Evolutionary conservation across 2,797 vertebrate species (phyloP).

Genomic region (Spheniscus humboldti): DNA sequence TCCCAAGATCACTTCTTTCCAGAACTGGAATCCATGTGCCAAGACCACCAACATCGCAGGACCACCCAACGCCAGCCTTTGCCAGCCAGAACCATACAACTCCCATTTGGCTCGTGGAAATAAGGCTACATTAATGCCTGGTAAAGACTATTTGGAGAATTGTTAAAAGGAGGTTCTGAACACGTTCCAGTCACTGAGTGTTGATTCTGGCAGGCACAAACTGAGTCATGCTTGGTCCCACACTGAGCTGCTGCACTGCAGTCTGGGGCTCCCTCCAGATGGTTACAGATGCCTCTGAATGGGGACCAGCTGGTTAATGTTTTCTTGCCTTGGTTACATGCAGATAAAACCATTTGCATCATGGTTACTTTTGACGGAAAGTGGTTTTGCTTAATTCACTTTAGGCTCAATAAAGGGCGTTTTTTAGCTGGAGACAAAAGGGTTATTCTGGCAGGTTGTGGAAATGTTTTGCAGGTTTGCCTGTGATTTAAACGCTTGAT

Average conservation of each 20-base stretch:
- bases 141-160: slow-evolving; percentile 22
- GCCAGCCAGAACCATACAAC: slow-evolving; percentile 8
- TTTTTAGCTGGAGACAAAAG: slow-evolving; percentile 28
- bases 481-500: neutral
- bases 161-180: slow-evolving; percentile 41
- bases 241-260: slow-evolving; percentile 1
- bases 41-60: neutral
- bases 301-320: slow-evolving; percentile 61
- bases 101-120: neutral
- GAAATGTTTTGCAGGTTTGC: neutral
- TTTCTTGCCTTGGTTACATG: slow-evolving; percentile 57
- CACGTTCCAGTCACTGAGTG: slow-evolving; percentile 46
- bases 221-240: slow-evolving; percentile 19
- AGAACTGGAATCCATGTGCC: neutral
- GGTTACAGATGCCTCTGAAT: slow-evolving; percentile 57
- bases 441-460: slow-evolving; percentile 4
- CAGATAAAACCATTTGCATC: slow-evolving; percentile 42
- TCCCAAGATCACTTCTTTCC: neutral
- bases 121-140: neutral
- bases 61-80: slow-evolving; percentile 18
- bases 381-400: neutral
- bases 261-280: slow-evolving; percentile 50
- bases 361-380: slow-evolving; percentile 23
- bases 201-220: slow-evolving; percentile 52
- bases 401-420: neutral